These are phyloP conservation scores for Streptopelia turtur DNA, from an alignment of 2,797 vertebrate species.

Conservation along the genomic window DNA sequence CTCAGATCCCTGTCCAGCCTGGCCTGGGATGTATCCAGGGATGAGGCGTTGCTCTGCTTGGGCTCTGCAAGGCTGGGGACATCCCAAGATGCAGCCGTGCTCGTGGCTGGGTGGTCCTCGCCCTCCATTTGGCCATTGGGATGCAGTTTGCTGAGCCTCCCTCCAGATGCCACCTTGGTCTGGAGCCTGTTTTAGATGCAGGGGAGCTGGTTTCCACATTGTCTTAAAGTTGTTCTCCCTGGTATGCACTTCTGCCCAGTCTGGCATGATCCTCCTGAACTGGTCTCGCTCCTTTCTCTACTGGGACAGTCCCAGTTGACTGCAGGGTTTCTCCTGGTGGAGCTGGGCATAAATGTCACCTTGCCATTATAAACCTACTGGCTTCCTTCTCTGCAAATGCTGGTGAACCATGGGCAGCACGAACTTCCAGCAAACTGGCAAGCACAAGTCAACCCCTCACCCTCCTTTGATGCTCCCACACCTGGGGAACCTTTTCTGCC, in stretches of 20 bases:
- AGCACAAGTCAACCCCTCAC: no score
- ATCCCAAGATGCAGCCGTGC: no score
- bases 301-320: neutral
- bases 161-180: fast-evolving
- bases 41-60: no score
- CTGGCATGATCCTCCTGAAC: neutral
- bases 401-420: fast-evolving
- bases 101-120: no score
- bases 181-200: neutral
- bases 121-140: no score
- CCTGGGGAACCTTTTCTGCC: neutral
- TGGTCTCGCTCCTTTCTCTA: neutral
- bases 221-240: neutral
- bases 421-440: neutral
- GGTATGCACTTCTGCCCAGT: neutral
- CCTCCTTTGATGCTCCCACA: neutral
- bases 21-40: no score
- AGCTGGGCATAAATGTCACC: neutral
- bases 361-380: neutral
- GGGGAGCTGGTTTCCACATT: fast-evolving
- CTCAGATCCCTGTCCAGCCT: no score
- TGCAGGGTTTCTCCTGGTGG: neutral
- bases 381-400: neutral
- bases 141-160: neutral
- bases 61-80: no score